Evolutionary conservation across 2,888 invertebrate species (phyloP), one percentile per base, ranked within the genome.

Genomic region (Nemotelus nigrinus): DNA sequence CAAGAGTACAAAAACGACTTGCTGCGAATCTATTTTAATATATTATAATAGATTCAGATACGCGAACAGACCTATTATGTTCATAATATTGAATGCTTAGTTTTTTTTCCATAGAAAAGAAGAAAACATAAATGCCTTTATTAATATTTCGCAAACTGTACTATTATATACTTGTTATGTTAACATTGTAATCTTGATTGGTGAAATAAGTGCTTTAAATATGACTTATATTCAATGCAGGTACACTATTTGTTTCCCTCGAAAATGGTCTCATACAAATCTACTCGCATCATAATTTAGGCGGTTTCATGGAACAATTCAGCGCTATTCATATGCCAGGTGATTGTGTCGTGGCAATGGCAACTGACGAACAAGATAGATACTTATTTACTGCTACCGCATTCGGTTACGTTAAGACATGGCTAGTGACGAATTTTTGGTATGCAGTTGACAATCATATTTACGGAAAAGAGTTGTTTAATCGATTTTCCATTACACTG

Each of bases 271-370:
- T 89, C 78, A 88, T 94, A 79, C 93, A 96, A 87, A 90, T 93
- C 43, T 96, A 95, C 93, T 94, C 94, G 39, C 93, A 94, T 85
- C 93, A 94, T 85, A 89, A 92, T 57, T 90, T 89, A 8, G 94
- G 93, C 8, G 93, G 93, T 5, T 92, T 91, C 85, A 87, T 94
- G 77, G 90, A 90, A 50, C 89, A 92, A 45, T 96, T 95, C 86
- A 89, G 88, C 60, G 92, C 91, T 3, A 90, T 92, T 58, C 94
- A 95, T 85, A 89, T 89, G 47, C 88, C 89, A 3, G 92, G 92
- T 2, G 91, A 91, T 84, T 86, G 85, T 78, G 83, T 86, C 8
- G 88, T 92, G 25, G 88, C 92, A 41, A 90, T 96, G 89, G 88
- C 90, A 53, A 92, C 93, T 0, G 95, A 96, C 86, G 84, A 86